Percentiles rank a stretch among this genome's conserved stretches.
Evolutionary conservation across 2,888 invertebrate genomes (phyloP).

Genomic region (Tetanocera ferruginea): DNA sequence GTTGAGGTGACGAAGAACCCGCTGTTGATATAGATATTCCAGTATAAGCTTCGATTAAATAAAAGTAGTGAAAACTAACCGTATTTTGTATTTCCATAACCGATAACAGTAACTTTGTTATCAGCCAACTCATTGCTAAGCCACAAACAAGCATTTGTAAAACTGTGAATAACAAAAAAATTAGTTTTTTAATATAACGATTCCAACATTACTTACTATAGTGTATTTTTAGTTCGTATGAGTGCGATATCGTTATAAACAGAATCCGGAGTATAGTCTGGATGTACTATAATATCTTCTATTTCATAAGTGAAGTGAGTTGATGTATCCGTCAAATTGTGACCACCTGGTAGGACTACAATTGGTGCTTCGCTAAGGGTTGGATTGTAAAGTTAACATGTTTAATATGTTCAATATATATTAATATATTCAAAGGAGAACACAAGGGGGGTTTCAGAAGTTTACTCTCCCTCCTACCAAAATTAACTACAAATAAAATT

Average conservation of each 20-base stretch:
- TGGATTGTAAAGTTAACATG: not conserved
- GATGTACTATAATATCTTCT: conserved; percentile 25
- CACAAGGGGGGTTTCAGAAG: no score
- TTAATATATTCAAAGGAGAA: no score
- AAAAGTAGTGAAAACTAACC: conserved; percentile 13
- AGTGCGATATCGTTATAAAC: conserved; percentile 39
- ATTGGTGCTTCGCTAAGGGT: not conserved
- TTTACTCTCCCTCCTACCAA: no score
- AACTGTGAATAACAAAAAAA: not conserved
- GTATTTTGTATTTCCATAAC: conserved; percentile 40
- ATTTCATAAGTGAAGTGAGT: not conserved
- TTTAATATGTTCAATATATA: no score
- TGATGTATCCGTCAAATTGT: not conserved
- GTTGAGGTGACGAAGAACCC: conserved; percentile 49
- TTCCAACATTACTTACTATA: not conserved
- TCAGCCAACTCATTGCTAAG: not conserved
- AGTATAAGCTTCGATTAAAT: not conserved
- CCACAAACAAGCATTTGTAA: not conserved
- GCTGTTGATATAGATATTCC: not conserved
- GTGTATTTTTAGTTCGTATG: conserved; percentile 11
- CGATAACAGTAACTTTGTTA: conserved; percentile 36
- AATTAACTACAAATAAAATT: no score
- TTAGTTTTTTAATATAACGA: not conserved
- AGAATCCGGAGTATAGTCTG: conserved; percentile 13
- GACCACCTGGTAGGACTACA: not conserved